Evolutionary conservation across 2,888 invertebrate genomes (phyloP), one percentile per base, ranked within the genome.

Genomic region (Sphecodes monilicornis): DNA sequence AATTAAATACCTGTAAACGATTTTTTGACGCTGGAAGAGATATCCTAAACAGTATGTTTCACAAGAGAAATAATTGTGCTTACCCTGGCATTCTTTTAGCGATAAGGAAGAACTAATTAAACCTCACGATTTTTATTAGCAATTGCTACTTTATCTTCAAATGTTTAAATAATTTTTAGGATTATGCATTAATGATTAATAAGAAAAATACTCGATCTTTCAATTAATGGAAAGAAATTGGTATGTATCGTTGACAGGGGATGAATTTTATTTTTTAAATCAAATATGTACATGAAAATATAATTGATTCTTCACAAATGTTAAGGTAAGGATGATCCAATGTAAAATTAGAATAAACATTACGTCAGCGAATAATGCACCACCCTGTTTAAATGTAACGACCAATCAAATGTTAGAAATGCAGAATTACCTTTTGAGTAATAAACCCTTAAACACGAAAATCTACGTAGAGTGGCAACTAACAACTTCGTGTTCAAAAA

Each of bases 81-180:
- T 89, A 89, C 89, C 89, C 89, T 81, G 89, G 89, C 89, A 89
- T 89, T 84, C 80, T 89, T 76, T 89, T 83, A 79, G 82, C 13
- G 64, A 69, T 76, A 82, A 75, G 77, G 60, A 39, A 84, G 54
- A 77, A 54, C 70, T 85, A 80, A 78, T 78, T 69, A 81, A 76
- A 80, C n/a, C 36, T 75, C 70, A 69, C 43, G n/a, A 70, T 50
- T 70, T 79, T 79, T 73, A 72, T 73, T 57, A 64, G 18, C 16
- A 70, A 39, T 76, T 70, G 26, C 64, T 60, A 70, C 1, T 83
- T n/a, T 57, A 26, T 66, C 50, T 75, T 39, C 11, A 54, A 68
- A 36, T 54, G 57, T 46, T n/a, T 13, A 66, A 66, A n/a, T 50
- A 54, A 68, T 26, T 68, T n/a, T 50, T 4, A 50, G 64, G 13